These are phyloP conservation scores for Ascidia mentula DNA, from an alignment of 23 tunicate species.

Conservation along the genomic window DNA sequence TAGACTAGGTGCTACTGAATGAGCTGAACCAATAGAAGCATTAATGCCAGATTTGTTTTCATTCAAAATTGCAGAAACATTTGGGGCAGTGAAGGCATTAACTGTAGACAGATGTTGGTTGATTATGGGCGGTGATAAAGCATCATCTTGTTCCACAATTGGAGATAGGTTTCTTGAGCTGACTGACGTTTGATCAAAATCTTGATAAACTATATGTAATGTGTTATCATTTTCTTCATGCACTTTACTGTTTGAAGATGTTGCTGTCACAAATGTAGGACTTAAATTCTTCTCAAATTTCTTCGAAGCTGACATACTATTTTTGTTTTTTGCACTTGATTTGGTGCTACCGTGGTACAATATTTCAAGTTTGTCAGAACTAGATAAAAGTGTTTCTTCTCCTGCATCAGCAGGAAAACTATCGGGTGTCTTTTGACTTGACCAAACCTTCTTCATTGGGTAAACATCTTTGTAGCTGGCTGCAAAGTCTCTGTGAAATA, in stretches of 20 bases:
- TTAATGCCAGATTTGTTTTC: background rate
- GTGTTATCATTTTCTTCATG: background rate
- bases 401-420: background rate
- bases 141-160: constrained; percentile 14
- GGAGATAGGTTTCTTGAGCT: constrained; percentile 32
- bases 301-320: too few species aligned
- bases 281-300: too few species aligned
- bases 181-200: background rate
- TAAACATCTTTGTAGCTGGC: constrained; percentile 40
- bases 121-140: too few species aligned
- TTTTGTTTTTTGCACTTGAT: background rate
- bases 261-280: background rate
- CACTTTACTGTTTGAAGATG: too few species aligned
- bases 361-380: background rate
- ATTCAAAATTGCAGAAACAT: background rate
- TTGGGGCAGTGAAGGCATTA: background rate
- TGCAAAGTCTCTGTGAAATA: constrained; percentile 74
- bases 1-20: constrained; percentile 42
- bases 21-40: background rate
- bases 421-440: background rate
- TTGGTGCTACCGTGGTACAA: too few species aligned
- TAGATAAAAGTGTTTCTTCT: too few species aligned
- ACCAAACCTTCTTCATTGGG: constrained; percentile 42
- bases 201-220: background rate
- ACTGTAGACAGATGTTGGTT: background rate